phyloP scores from a whole-genome alignment of 2,797 vertebrate species.

The Sebastes itinus region DNA sequence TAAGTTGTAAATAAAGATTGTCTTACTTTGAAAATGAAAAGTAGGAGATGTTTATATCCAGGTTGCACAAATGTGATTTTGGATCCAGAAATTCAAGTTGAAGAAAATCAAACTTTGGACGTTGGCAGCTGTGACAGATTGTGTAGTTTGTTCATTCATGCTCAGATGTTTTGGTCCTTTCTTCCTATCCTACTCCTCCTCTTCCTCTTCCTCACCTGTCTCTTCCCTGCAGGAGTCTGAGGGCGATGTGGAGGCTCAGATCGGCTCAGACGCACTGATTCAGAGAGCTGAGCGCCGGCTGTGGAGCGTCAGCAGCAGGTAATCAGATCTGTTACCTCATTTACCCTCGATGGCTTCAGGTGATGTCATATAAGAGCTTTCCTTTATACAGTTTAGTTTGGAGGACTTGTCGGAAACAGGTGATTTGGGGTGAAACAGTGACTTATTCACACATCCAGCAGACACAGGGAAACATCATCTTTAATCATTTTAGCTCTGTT shows the following conservation, averaged over 20 bases:
- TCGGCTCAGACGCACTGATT: slow-evolving; percentile 55
- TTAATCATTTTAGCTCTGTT: neutral
- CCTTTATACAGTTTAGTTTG: too few species aligned
- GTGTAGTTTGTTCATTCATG: neutral
- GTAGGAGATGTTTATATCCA: neutral
- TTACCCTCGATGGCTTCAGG: neutral
- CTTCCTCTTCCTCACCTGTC: slow-evolving; percentile 3
- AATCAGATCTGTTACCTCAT: neutral
- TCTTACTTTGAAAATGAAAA: neutral
- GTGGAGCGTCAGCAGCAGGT: slow-evolving; percentile 66
- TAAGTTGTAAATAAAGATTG: neutral
- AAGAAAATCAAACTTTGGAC: neutral
- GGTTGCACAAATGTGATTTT: neutral
- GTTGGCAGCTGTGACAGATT: neutral
- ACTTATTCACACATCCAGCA: neutral
- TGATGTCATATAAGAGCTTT: neutral
- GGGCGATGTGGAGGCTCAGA: slow-evolving; percentile 68
- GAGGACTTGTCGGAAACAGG: neutral
- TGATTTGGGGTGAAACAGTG: neutral
- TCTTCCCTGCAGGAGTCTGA: slow-evolving; percentile 42
- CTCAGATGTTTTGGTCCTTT: neutral
- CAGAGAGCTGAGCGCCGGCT: slow-evolving; percentile 50
- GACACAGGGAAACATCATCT: neutral
- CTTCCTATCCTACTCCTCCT: neutral
- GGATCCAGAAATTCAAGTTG: neutral